phyloP scores from a whole-genome alignment of 1,140 invertebrate genomes.

The Subanguina moxae region DNA sequence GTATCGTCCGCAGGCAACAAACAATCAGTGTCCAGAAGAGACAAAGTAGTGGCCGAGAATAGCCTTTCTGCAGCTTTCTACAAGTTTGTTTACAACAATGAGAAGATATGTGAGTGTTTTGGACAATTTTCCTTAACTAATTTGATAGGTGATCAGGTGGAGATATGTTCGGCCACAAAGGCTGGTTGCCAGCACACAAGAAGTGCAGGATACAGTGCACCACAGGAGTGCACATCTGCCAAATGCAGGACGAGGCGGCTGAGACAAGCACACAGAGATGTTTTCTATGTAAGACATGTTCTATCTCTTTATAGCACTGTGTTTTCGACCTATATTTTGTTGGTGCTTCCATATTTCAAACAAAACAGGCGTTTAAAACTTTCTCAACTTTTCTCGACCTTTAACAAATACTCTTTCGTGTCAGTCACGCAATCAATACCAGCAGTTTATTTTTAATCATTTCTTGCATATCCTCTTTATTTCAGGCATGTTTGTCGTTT shows the following conservation, averaged over 20 bases:
- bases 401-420: too few species aligned
- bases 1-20: too few species aligned
- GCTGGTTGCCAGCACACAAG: conserved; percentile 26
- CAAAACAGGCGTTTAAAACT: too few species aligned
- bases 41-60: conserved; percentile 3
- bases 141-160: conserved; percentile 22
- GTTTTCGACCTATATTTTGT: too few species aligned
- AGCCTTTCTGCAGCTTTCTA: conserved; percentile 7
- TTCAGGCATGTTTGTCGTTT: too few species aligned
- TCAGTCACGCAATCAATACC: too few species aligned
- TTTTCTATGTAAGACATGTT: background rate
- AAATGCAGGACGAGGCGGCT: conserved; percentile 11
- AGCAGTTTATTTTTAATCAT: too few species aligned
- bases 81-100: conserved; percentile 31
- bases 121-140: background rate
- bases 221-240: conserved; percentile 26
- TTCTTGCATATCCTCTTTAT: too few species aligned
- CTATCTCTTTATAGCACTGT: too few species aligned
- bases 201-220: conserved; percentile 30
- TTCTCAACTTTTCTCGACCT: too few species aligned
- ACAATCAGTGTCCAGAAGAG: background rate
- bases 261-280: conserved; percentile 25
- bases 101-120: conserved; percentile 21
- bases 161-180: conserved; percentile 26
- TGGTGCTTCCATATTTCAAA: too few species aligned